Evolutionary conservation across 2,888 invertebrate species (phyloP).

Genomic region (Lissocephala sabroskyi): DNA sequence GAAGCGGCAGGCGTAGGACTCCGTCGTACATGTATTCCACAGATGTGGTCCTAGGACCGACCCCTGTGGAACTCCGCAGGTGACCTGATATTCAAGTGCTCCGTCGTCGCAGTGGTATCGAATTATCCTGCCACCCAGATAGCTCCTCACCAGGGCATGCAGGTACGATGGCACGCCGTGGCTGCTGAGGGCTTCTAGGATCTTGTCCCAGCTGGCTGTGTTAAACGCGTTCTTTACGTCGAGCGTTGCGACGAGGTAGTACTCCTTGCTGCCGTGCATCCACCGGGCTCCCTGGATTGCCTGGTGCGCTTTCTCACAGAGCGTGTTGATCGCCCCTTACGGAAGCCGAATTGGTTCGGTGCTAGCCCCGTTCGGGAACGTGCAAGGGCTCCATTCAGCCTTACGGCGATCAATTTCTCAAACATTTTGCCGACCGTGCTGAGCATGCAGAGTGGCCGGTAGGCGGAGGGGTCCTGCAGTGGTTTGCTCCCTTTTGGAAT

Average conservation of each 20-base stretch:
- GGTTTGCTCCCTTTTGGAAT: neutral
- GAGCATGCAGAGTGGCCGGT: neutral
- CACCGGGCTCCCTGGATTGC: neutral
- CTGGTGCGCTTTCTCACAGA: no score
- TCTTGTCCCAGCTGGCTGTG: neutral
- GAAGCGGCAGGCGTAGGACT: neutral
- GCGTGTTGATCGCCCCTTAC: neutral
- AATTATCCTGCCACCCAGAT: neutral
- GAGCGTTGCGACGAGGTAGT: neutral
- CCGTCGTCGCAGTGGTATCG: neutral
- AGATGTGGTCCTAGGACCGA: neutral
- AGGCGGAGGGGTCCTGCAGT: neutral
- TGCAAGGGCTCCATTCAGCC: no score
- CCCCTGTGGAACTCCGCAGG: constrained; percentile 1
- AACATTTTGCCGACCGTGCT: neutral
- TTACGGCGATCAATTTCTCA: neutral
- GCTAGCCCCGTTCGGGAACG: neutral
- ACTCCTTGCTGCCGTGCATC: neutral
- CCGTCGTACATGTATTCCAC: neutral
- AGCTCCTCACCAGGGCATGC: neutral
- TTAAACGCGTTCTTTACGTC: neutral
- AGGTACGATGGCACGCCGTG: neutral
- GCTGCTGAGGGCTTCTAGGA: neutral
- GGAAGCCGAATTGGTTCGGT: neutral
- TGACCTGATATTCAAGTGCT: neutral